phyloP scores from a whole-genome alignment of 2,113 vertebrate genomes.

The Triplophysa siluroides region DNA sequence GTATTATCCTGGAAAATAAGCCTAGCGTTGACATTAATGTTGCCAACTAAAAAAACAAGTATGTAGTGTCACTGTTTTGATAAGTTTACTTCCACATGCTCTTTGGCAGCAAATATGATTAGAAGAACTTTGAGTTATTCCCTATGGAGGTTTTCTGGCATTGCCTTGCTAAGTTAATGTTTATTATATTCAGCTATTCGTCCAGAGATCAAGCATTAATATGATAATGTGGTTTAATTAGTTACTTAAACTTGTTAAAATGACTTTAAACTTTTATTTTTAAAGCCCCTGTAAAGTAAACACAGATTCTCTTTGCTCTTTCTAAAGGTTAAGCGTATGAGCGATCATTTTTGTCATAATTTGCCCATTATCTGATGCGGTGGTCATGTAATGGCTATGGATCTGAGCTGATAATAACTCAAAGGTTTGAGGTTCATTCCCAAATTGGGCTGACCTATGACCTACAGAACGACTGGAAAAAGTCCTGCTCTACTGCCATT shows the following conservation, averaged over 20 bases:
- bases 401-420: not conserved
- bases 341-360: not conserved
- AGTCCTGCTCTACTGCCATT: not conserved
- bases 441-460: slow-evolving; percentile 5
- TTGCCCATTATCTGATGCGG: not conserved
- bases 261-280: not conserved
- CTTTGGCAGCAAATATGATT: not conserved
- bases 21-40: no score
- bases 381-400: not conserved
- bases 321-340: slow-evolving; percentile 33
- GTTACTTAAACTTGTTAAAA: not conserved
- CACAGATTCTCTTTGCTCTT: not conserved
- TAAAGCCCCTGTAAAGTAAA: not conserved
- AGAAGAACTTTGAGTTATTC: not conserved
- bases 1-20: no score
- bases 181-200: not conserved
- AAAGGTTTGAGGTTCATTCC: slow-evolving; percentile 5
- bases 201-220: not conserved
- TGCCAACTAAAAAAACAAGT: no score
- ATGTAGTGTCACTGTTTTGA: not conserved
- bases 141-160: not conserved
- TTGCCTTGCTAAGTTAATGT: not conserved
- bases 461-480: not conserved
- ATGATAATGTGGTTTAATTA: slow-evolving; percentile 12
- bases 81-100: not conserved